Conservation (phyloP, 2,888 invertebrate genomes). For the Caenorhabditis becei region DNA sequence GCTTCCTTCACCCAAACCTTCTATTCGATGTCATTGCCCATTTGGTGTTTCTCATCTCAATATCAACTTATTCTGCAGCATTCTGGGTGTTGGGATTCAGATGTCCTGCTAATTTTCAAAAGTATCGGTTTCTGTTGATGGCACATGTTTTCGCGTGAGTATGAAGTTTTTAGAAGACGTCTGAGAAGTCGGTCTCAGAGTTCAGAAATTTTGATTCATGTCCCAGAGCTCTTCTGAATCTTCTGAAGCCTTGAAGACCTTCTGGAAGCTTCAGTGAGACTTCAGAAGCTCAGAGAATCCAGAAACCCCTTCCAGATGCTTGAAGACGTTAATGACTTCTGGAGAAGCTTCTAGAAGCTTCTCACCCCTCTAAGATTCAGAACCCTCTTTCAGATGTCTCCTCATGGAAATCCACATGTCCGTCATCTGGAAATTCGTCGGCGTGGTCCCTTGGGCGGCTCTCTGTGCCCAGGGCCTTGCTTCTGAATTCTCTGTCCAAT, state of each 20-base stretch:
- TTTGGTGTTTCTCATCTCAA: not conserved
- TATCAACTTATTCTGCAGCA: not conserved
- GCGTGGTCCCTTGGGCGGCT: not conserved
- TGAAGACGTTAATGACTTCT: too few species aligned
- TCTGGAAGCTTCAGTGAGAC: too few species aligned
- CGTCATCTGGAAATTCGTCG: not conserved
- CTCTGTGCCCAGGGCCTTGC: not conserved
- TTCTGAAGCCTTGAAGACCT: too few species aligned
- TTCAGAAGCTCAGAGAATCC: too few species aligned
- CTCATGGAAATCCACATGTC: conserved; percentile 16
- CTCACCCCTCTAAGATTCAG: too few species aligned
- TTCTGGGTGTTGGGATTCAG: not conserved
- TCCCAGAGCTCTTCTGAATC: too few species aligned
- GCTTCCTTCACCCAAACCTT: not conserved
- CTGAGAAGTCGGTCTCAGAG: too few species aligned
- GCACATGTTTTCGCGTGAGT: not conserved
- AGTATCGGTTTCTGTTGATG: not conserved
- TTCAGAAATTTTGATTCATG: too few species aligned
- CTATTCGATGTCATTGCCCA: not conserved
- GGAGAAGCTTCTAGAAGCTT: too few species aligned
- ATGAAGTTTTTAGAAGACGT: too few species aligned
- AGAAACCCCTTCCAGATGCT: too few species aligned
- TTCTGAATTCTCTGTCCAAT: not conserved
- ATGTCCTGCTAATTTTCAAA: not conserved
- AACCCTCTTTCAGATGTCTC: too few species aligned